phyloP scores from a whole-genome alignment of 2,113 vertebrate species.

The Gila orcuttii region DNA sequence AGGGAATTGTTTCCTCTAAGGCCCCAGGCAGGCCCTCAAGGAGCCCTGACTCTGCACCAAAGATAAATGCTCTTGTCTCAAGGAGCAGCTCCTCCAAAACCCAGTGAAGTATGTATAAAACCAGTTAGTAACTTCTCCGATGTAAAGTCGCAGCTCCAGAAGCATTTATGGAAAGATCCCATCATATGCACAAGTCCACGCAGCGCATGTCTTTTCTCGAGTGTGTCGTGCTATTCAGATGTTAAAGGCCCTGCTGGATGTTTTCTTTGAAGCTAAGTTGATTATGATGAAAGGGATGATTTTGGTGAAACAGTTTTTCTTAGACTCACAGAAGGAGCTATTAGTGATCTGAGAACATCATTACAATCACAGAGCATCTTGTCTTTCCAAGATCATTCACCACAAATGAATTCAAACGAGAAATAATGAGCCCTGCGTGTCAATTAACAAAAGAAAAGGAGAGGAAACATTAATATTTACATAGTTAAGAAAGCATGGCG shows the following conservation, averaged over 20 bases:
- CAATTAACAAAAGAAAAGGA: conserved; percentile 21
- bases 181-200: too few species aligned
- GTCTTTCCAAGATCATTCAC: conserved; percentile 12
- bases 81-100: conserved; percentile 61
- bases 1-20: conserved; percentile 60
- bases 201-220: neutral
- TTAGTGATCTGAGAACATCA: conserved; percentile 20
- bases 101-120: neutral
- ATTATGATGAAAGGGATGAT: conserved; percentile 7
- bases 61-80: conserved; percentile 68
- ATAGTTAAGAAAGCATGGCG: conserved; percentile 32
- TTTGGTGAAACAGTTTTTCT: conserved; percentile 22
- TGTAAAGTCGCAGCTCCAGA: neutral
- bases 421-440: conserved; percentile 38
- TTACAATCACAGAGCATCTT: neutral
- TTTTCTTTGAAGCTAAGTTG: conserved; percentile 16
- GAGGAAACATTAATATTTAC: conserved; percentile 50
- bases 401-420: conserved; percentile 24
- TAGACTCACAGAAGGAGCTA: neutral
- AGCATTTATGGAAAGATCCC: neutral
- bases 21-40: conserved; percentile 75
- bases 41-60: conserved; percentile 67
- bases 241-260: neutral
- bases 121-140: neutral
- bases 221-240: neutral